Evolutionary conservation across 2,113 vertebrate species (phyloP).

Genomic region (Cavia aperea): DNA sequence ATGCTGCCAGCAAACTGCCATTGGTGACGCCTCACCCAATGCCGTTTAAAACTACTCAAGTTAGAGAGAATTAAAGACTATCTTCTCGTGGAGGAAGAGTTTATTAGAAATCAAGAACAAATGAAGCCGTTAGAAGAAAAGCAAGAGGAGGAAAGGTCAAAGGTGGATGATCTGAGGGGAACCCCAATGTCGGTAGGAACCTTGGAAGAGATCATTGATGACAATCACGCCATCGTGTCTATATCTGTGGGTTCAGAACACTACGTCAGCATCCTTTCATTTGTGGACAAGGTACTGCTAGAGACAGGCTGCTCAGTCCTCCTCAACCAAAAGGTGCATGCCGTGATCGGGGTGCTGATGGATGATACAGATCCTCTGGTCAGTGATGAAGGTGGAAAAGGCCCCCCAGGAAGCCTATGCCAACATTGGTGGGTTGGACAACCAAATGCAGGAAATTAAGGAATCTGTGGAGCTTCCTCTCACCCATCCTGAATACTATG

Average conservation of each 20-base stretch:
- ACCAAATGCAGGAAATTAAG: conserved; percentile 99
- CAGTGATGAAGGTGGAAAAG: conserved; percentile 98
- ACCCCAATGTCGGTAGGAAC: conserved; percentile 98
- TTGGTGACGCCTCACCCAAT: conserved; percentile 96
- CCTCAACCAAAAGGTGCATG: conserved; percentile 98
- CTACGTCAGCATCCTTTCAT: conserved; percentile 97
- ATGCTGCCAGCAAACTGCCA: conserved; percentile 97
- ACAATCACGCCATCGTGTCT: conserved; percentile 97
- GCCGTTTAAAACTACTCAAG: conserved; percentile 93
- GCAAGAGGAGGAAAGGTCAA: conserved; percentile 98
- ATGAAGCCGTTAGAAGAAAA: conserved; percentile 99
- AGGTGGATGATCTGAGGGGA: conserved; percentile 95
- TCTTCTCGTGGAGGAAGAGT: conserved; percentile 97
- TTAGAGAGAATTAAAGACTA: conserved; percentile 98
- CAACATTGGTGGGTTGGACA: conserved; percentile 97
- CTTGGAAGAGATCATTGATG: conserved; percentile 97
- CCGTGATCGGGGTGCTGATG: conserved; percentile 97
- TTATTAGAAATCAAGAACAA: conserved; percentile 98
- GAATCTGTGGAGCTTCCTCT: conserved; percentile 98
- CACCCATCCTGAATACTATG: conserved; percentile 98
- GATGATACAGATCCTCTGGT: conserved; percentile 97
- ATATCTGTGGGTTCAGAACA: conserved; percentile 98
- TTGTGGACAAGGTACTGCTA: conserved; percentile 96
- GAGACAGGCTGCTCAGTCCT: conserved; percentile 97
- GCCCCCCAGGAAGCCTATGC: conserved; percentile 97